Evolutionary conservation across 1,140 invertebrate genomes (phyloP), one percentile per base, ranked within the genome.

Genomic region (Drosophila mauritiana): DNA sequence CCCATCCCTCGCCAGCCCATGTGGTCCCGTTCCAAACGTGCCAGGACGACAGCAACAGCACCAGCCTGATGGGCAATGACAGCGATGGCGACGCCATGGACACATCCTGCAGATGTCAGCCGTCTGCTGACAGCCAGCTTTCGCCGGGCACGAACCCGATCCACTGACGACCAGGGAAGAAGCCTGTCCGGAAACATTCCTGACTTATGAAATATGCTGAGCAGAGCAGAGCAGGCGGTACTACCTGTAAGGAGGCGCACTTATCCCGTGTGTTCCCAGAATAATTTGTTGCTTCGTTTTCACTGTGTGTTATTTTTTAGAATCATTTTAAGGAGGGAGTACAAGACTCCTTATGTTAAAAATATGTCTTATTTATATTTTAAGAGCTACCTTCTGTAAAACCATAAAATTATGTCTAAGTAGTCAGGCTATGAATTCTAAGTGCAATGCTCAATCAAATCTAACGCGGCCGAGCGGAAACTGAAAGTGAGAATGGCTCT

Each of bases 151-250:
- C 39, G 52, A 15, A 42, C 31, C 46, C 57, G 22, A 72, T 67
- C 59, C 31, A 67, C 45, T 58, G 61, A 36, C 31, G 68, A 37
- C 34, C 42, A 25, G 42, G 20, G 17, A 31, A 48, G 22, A 48
- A 86, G 63, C 59, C 58, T 55, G 67, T 65, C 49, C 15, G 45
- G 52, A 62, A 73, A 65, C 76, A 78, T 85, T 85, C 80, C 53
- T 74, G 73, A 61, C 73, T 78, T 81, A 81, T 85, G 73, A 82
- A 84, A 83, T 84, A 75, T 83, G 59, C 55, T 72, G 76, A 55
- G 75, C 58, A 78, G 68, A 51, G 55, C 61, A 55, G 42, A 75
- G 53, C 72, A 20, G 52, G 49, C 39, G 65, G 39, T 52, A 72
- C 40, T 52, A 48, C 39, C 70, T 42, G 25, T 51, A 59, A 73